Percentiles rank a stretch among this genome's conserved stretches.
Conservation (phyloP, 2,113 vertebrate species). For the Isichthys henryi region DNA sequence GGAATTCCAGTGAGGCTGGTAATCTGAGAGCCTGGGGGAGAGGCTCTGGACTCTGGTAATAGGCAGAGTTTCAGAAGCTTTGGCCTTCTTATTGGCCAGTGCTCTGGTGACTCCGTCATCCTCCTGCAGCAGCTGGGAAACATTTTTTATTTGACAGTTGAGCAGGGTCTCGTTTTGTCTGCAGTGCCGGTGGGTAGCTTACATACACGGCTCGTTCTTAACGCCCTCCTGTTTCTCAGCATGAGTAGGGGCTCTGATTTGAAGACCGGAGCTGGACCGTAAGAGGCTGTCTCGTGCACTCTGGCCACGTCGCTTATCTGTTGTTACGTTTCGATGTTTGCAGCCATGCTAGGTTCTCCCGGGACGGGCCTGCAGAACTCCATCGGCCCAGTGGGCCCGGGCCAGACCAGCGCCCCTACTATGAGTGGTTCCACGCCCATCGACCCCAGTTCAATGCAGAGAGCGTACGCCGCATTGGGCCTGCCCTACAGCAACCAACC, state of each 20-base stretch:
- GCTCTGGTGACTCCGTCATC: neutral
- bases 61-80: neutral
- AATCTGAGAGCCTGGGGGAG: slow-evolving; percentile 5
- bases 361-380: slow-evolving; percentile 79
- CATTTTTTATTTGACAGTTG: neutral
- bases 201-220: neutral
- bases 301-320: no score
- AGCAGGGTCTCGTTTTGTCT: neutral
- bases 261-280: neutral
- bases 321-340: neutral
- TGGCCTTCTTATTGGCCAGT: neutral
- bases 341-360: slow-evolving; percentile 87
- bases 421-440: slow-evolving; percentile 85
- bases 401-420: slow-evolving; percentile 74
- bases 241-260: neutral
- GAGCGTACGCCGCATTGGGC: slow-evolving; percentile 92
- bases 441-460: slow-evolving; percentile 98
- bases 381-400: slow-evolving; percentile 72
- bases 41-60: neutral
- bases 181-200: neutral
- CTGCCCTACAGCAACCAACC: slow-evolving; percentile 91
- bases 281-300: neutral
- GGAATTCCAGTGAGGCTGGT: neutral
- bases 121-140: neutral
- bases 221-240: neutral